A percentile compares a stretch with the other conserved stretches of the same genome.
phyloP scores from a whole-genome alignment of 1,140 invertebrate genomes.

The Cataglyphis hispanica region DNA sequence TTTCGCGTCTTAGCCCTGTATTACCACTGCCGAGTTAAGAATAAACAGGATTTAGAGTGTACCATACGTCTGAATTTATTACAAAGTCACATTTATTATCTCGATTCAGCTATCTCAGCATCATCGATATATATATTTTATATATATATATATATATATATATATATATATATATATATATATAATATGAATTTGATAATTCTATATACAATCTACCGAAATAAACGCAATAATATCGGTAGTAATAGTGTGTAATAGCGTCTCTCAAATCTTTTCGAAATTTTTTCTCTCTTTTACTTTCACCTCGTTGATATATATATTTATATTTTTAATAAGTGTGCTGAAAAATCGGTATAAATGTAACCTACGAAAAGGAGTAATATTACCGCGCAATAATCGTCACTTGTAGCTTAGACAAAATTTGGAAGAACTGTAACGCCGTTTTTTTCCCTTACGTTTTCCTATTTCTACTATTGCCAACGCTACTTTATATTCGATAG shows the following conservation, averaged over 20 bases:
- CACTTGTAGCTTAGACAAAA: slow-evolving; percentile 78
- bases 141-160: too few relatives aligned
- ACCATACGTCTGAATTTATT: slow-evolving; percentile 78
- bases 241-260: slow-evolving; percentile 67
- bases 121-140: slow-evolving; percentile 66
- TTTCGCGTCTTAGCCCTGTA: neutral
- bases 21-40: slow-evolving; percentile 58
- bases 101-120: slow-evolving; percentile 75
- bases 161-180: too few relatives aligned
- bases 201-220: slow-evolving; percentile 79
- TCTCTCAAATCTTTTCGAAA: slow-evolving; percentile 73
- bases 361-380: slow-evolving; percentile 79
- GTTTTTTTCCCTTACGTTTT: slow-evolving; percentile 39
- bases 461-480: slow-evolving; percentile 76
- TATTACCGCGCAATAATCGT: slow-evolving; percentile 78
- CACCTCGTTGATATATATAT: slow-evolving; percentile 72
- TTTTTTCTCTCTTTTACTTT: slow-evolving; percentile 67
- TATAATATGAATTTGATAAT: slow-evolving; percentile 76
- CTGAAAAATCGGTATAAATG: slow-evolving; percentile 83
- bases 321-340: slow-evolving; percentile 76
- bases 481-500: slow-evolving; percentile 63
- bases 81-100: slow-evolving; percentile 82
- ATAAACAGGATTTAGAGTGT: slow-evolving; percentile 63
- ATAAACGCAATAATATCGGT: slow-evolving; percentile 70
- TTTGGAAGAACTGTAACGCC: slow-evolving; percentile 82